phyloP scores from a whole-genome alignment of 2,113 vertebrate genomes.

The Thunnus thynnus region DNA sequence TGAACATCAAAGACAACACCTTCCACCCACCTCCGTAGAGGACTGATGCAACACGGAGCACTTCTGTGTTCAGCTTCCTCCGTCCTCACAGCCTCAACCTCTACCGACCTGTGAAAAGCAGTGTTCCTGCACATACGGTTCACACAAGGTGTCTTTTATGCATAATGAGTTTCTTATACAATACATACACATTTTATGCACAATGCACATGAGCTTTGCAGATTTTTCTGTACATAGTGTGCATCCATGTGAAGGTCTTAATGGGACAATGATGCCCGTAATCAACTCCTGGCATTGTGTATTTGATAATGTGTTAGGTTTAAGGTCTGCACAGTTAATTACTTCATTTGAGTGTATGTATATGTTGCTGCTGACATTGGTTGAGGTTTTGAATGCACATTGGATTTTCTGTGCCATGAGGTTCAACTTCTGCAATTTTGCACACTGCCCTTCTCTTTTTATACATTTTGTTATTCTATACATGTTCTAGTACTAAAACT shows the following conservation, averaged over 20 bases:
- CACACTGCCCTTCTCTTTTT: neutral
- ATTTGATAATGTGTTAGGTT: neutral
- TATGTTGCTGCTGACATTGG: neutral
- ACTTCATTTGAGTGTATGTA: neutral
- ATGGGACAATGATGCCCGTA: neutral
- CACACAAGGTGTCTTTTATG: neutral
- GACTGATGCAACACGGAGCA: constrained; percentile 58
- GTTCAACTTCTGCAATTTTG: neutral
- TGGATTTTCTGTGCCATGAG: neutral
- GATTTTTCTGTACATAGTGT: neutral
- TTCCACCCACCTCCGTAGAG: constrained; percentile 44
- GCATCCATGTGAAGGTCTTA: neutral
- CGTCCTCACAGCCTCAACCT: constrained; percentile 34
- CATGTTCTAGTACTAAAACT: neutral
- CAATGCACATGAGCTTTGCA: neutral
- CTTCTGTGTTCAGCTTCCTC: constrained; percentile 49
- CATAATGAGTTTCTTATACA: constrained; percentile 25
- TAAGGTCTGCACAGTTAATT: neutral
- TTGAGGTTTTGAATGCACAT: neutral
- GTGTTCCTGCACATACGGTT: too few species aligned
- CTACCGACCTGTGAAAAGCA: neutral
- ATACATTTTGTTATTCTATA: too few species aligned
- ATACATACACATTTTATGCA: neutral
- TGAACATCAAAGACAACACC: constrained; percentile 74
- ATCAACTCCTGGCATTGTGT: neutral